phyloP scores from a whole-genome alignment of 2,888 invertebrate species.

The Nomada goodeniana region DNA sequence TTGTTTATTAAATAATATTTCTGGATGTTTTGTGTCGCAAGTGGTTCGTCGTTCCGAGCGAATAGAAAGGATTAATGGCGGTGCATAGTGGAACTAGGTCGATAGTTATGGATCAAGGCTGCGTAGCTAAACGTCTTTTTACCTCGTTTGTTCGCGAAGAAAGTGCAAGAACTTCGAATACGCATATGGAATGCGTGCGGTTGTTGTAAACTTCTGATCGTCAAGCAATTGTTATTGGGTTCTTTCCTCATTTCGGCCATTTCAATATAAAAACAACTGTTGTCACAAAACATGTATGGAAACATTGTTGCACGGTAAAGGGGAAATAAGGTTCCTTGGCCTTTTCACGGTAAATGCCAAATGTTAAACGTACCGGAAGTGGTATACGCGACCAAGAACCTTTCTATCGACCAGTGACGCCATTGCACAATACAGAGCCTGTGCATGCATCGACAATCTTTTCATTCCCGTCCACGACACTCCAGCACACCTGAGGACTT shows the following conservation, averaged over 20 bases:
- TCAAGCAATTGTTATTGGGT: too few species aligned
- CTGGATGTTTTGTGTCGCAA: background rate
- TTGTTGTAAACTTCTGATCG: background rate
- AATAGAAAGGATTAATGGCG: conserved; percentile 46
- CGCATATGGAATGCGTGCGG: background rate
- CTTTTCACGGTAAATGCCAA: too few species aligned
- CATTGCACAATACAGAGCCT: too few species aligned
- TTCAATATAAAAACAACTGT: too few species aligned
- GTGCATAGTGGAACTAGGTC: conserved; percentile 46
- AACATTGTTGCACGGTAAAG: too few species aligned
- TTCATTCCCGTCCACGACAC: background rate
- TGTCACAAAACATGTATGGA: too few species aligned
- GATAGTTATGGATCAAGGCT: conserved; percentile 52
- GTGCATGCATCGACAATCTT: conserved; percentile 6
- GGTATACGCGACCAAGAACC: background rate
- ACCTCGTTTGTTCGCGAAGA: background rate
- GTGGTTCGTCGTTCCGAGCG: background rate
- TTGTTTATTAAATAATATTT: background rate
- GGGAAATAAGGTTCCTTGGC: too few species aligned
- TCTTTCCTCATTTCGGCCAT: too few species aligned
- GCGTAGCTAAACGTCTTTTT: conserved; percentile 28
- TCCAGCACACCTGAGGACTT: conserved; percentile 4
- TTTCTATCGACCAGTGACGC: conserved; percentile 19
- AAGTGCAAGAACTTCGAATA: background rate
- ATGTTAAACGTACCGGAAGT: background rate